Conservation (phyloP, 2,797 vertebrate genomes). For the Epinephelus coioides region DNA sequence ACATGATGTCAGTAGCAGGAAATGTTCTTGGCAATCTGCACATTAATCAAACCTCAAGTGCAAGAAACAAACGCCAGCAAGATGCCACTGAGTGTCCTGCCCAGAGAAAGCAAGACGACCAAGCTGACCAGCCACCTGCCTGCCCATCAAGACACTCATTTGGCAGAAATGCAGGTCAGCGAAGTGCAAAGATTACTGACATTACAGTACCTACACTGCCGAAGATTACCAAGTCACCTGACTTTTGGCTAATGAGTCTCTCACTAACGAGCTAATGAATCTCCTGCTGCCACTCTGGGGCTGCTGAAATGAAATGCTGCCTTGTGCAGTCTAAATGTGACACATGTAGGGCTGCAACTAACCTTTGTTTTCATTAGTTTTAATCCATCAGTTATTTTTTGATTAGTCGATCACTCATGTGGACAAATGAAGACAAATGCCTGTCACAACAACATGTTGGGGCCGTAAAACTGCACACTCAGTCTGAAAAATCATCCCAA, state of each 20-base stretch:
- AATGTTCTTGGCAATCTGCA: conserved; percentile 28
- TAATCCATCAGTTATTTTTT: conserved; percentile 28
- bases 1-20: conserved; percentile 29
- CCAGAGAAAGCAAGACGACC: neutral
- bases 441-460: neutral
- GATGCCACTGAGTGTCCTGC: neutral
- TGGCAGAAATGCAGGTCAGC: conserved; percentile 32
- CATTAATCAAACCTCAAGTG: conserved; percentile 47
- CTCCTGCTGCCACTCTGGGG: conserved; percentile 58
- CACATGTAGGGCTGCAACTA: conserved; percentile 23
- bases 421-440: conserved; percentile 31
- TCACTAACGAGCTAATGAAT: conserved; percentile 76
- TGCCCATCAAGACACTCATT: conserved; percentile 3
- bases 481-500: no score
- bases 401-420: conserved; percentile 23
- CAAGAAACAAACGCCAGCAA: conserved; percentile 22
- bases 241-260: conserved; percentile 67
- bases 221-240: conserved; percentile 60
- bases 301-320: conserved; percentile 52
- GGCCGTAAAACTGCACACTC: neutral
- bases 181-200: conserved; percentile 46
- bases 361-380: conserved; percentile 41
- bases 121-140: conserved; percentile 8
- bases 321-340: conserved; percentile 39
- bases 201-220: conserved; percentile 42